These are phyloP conservation scores for Pantherophis vulpinus DNA, from an alignment of 2,797 vertebrate genomes.

Conservation along the genomic window DNA sequence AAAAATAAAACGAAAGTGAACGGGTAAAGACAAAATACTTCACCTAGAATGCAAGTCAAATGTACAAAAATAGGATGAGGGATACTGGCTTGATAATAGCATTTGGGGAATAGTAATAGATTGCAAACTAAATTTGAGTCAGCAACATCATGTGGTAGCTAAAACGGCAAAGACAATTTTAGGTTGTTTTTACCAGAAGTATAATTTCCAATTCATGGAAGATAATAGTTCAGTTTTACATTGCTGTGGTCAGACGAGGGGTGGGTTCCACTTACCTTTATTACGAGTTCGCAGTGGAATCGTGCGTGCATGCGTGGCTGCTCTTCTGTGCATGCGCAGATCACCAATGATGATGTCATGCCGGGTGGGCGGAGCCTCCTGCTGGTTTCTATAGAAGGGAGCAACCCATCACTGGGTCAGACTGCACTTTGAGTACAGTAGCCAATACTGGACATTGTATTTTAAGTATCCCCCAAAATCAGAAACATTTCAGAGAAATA, in stretches of 20 bases:
- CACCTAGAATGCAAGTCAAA: neutral
- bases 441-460: neutral
- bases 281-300: too few relatives aligned
- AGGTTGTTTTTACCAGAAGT: neutral
- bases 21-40: neutral
- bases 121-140: neutral
- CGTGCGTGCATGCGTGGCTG: fast-evolving
- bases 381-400: too few relatives aligned
- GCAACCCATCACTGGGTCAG: neutral
- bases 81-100: neutral
- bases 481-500: neutral
- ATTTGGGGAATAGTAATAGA: neutral
- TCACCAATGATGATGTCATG: too few relatives aligned
- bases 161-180: neutral
- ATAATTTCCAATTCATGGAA: neutral
- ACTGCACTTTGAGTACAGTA: neutral
- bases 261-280: too few relatives aligned
- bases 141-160: neutral
- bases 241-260: neutral
- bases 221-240: neutral
- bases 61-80: neutral
- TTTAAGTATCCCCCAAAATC: neutral
- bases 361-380: too few relatives aligned
- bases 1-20: neutral
- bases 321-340: too few relatives aligned